phyloP scores from a whole-genome alignment of 1,140 invertebrate species.

The Gryon sp. region DNA sequence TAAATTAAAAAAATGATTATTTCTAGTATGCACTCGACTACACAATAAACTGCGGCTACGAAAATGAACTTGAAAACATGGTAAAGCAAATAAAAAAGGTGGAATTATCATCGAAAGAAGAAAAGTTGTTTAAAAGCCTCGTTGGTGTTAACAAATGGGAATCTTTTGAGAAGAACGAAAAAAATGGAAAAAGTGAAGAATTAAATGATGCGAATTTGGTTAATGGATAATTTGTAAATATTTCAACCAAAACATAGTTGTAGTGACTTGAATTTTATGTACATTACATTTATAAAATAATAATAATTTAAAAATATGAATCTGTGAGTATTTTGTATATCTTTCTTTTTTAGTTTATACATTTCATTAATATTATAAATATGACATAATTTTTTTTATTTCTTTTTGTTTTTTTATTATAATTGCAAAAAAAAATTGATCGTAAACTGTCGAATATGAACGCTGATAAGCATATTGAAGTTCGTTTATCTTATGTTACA shows the following conservation, averaged over 20 bases:
- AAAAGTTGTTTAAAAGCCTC: conserved; percentile 1
- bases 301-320: too few relatives aligned
- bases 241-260: too few relatives aligned
- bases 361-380: neutral
- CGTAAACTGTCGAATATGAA: conserved; percentile 23
- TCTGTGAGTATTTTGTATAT: too few relatives aligned
- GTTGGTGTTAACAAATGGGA: too few relatives aligned
- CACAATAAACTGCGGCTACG: conserved; percentile 3
- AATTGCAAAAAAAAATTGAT: conserved; percentile 3
- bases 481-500: conserved; percentile 43
- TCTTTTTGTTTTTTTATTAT: conserved; percentile 1
- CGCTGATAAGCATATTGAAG: conserved; percentile 44
- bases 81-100: conserved; percentile 13
- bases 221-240: too few relatives aligned
- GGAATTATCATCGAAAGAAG: conserved; percentile 18
- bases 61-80: neutral
- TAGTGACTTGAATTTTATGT: too few relatives aligned
- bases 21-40: conserved; percentile 26
- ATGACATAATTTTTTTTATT: conserved; percentile 3
- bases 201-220: too few relatives aligned
- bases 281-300: too few relatives aligned
- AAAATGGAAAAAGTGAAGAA: neutral
- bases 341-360: too few relatives aligned
- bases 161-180: neutral
- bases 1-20: neutral